Base-by-base conservation (phyloP, 2,797 vertebrate species). In the Ciconia nigra region DNA sequence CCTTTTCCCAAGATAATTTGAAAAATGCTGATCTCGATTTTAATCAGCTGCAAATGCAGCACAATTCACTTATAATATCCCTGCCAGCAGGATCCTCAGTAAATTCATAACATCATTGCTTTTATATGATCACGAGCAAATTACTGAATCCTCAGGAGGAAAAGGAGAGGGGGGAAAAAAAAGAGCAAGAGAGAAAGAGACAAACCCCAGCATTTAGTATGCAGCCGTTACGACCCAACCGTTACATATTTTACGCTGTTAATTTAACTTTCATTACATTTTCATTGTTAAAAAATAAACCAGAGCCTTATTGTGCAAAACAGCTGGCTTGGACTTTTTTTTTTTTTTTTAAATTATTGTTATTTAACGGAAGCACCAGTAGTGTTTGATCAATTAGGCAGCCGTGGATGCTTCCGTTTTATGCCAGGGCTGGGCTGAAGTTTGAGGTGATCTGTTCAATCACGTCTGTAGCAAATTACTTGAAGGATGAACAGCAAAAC, bases 11-110 rank as follows among this genome's bases (percentile, higher is more conserved):
- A 85, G 93, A 95, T 96, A 97, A 96, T 97, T 96, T 97, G 96
- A 96, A 97, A 98, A 97, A 93, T 70, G 97, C 96, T 97, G 96
- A 97, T 96, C 94, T 97, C 76, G 83, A 96, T 96, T 95, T 97
- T 97, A 97, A 96, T 97, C 92, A 91, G 90, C 89, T 97, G 96
- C 96, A 98, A 97, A 96, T 94, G 97, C 94, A 97, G 97, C 96
- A 96, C 97, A 97, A 97, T 96, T 97, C 96, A 93, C 96, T 97
- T 87, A 83, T 72, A 93, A 87, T 95, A 94, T 95, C 94, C 76
- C 83, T 94, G 78, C 96, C 96, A 96, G 97, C 97, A 95, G 96
- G 96, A 92, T 84, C 90, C 97, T 96, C 83, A 72, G 95, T 96
- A 96, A 95, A 95, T 96, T 97, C 96, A 94, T 96, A 97, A 97